These are phyloP conservation scores for Troilus luridus DNA, from an alignment of 2,888 invertebrate species.

Conservation along the genomic window DNA sequence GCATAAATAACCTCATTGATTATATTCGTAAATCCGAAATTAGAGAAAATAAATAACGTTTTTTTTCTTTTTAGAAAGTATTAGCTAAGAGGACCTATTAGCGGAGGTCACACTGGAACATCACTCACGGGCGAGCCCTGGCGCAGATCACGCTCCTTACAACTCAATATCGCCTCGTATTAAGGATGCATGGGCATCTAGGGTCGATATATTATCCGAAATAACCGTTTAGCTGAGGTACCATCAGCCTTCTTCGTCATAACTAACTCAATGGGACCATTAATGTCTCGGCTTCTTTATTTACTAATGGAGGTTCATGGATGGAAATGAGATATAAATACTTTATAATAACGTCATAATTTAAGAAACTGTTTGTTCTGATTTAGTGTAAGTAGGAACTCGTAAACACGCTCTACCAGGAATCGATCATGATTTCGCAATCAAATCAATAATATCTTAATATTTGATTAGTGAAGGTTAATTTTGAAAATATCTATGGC, in stretches of 20 bases:
- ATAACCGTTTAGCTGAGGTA: slow-evolving; percentile 10
- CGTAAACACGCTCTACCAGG: neutral
- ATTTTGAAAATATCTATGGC: neutral
- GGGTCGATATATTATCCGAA: slow-evolving; percentile 6
- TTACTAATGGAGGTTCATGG: neutral
- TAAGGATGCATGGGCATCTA: neutral
- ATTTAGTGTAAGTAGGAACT: neutral
- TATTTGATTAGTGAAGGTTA: neutral
- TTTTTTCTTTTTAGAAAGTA: slow-evolving; percentile 1
- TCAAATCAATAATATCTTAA: neutral
- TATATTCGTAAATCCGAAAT: slow-evolving; percentile 23
- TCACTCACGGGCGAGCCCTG: neutral
- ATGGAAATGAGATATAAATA: slow-evolving; percentile 38
- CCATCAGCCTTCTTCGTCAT: slow-evolving; percentile 22
- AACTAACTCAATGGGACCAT: slow-evolving; percentile 21
- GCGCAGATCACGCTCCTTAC: slow-evolving; percentile 7
- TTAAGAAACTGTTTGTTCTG: neutral
- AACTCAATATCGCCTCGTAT: slow-evolving; percentile 32
- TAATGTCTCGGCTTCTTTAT: slow-evolving; percentile 14
- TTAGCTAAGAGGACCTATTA: slow-evolving; percentile 33
- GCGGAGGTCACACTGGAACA: neutral
- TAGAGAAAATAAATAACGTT: slow-evolving; percentile 36
- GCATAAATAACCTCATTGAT: slow-evolving; percentile 22
- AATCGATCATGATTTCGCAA: neutral
- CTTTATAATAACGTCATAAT: neutral